Evolutionary conservation across 2,888 invertebrate species (phyloP), one percentile per base, ranked within the genome.

Genomic region (Eucera pruinosa): DNA sequence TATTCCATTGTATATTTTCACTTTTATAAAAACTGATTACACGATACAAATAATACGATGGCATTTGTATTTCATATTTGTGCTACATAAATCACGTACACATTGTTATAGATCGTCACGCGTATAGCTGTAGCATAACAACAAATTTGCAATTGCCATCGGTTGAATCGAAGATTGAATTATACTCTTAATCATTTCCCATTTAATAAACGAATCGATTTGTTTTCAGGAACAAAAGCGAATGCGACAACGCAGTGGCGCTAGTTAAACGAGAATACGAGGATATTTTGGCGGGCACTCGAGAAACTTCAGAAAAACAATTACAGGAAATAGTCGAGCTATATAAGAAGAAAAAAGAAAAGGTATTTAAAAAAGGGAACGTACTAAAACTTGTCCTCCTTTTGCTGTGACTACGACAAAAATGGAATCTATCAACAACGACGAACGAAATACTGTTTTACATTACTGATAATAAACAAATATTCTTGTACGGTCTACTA

Each of bases 251-350:
- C 9, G 2, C 57, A 3, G 55, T 76, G 18, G 41, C 47, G 9
- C 47, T 64, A 9, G 39, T 79, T 52, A 71, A 80, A 43, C 36
- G 47, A 15, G 82, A 83, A 36, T 80, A 73, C 64, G 82, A 81
- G 25, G 73, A 58, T 1, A 77, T 78, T 62, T 66, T 82, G 58
- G 77, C 68, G 68, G 39, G 15, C 18, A 70, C 68, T 48, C 80
- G 77, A 11, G 58, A 81, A 75, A 67, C 50, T 23, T 57, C 77
- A 2, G 84, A 81, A 47, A 81, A 80, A 67, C 60, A 77, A 50
- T 79, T 81, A 58, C 58, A 55, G 2, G 81, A 85, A 66, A 54
- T 86, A 30, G 55, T 78, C 57, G 60, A 70, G 7, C 68, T 85
- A 43, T 78, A 79, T 61, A 54, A 83, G 6, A 33, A 48, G 54